phyloP scores from a whole-genome alignment of 2,113 vertebrate species.

The Anhinga rufa region DNA sequence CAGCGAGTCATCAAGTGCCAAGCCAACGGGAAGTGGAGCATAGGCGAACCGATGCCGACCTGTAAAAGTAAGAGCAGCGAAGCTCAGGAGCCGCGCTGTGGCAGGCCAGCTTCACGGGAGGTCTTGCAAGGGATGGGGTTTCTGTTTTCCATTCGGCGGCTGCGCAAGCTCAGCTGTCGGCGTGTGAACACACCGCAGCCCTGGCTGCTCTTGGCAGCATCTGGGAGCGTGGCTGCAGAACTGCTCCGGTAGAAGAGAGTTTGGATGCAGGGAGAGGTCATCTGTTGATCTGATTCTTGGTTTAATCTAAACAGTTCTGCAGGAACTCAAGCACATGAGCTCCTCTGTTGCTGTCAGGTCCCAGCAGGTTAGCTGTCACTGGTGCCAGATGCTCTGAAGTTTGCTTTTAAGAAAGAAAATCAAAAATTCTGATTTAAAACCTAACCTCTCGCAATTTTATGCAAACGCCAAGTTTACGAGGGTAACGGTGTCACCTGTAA shows the following conservation, averaged over 20 bases:
- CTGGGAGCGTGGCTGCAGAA: background rate
- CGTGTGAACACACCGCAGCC: rapidly evolving
- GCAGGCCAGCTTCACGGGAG: rapidly evolving
- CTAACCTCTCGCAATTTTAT: background rate
- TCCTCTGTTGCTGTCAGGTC: background rate
- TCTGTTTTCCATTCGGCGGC: rapidly evolving
- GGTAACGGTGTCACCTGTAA: background rate
- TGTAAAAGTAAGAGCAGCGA: conserved; percentile 84
- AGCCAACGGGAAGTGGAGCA: conserved; percentile 90
- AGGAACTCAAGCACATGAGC: background rate
- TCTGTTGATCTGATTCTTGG: background rate
- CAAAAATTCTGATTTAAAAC: background rate
- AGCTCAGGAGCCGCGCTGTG: rapidly evolving
- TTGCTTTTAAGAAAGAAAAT: background rate
- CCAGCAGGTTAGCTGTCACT: background rate
- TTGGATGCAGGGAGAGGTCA: background rate
- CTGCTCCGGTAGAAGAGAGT: background rate
- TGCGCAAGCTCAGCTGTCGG: background rate
- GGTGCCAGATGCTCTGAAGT: background rate
- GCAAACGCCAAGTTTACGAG: background rate
- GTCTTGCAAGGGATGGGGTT: background rate
- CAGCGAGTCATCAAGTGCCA: conserved; percentile 90
- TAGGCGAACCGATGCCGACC: conserved; percentile 83
- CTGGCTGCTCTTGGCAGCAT: background rate
- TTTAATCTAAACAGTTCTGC: background rate